Base-by-base conservation (phyloP, 1,140 invertebrate species). In the Limonius californicus region DNA sequence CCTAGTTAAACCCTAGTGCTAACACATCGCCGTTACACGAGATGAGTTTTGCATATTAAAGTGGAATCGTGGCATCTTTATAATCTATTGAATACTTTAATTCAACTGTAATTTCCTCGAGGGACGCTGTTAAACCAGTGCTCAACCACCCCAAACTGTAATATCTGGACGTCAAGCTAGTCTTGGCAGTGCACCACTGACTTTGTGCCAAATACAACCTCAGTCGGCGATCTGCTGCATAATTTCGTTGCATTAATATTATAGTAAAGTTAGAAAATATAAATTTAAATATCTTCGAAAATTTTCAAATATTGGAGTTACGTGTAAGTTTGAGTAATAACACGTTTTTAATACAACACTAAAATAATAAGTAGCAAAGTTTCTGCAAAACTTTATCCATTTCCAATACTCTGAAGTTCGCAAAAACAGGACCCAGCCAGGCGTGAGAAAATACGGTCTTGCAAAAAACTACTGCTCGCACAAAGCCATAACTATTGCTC, bases 401-500 rank as follows among this genome's bases (percentile, higher is more conserved):
- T 39, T 39, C 35, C 35, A 39, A 39, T 39, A 39, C n/a, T 27
- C 23, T 14, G n/a, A 39, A 39, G 35, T 39, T 39, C 2, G 35
- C 35, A 39, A 39, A 39, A 39, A 39, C 35, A 39, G 35, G 8
- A 14, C 8, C 8, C 35, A 39, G 35, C 11, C 35, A 39, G 35
- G 8, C 35, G 35, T 39, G 35, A 39, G 35, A 39, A 39, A 39
- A 39, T 39, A 39, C 35, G 35, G 35, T 39, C n/a, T 39, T 39
- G n/a, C 35, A 39, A 12, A 39, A 39, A 39, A 39, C 8, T 39
- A 39, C n/a, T 12, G 35, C 35, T 39, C 2, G 35, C n/a, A 39
- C 35, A 39, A 39, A 39, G 35, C 35, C 35, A 39, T 39, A 39
- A 39, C 35, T 39, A 39, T 39, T 39, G 35, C 35, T 39, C 35